Evolutionary conservation across 92 coral and sea anemone genomes (phyloP).

Genomic region (Zoanthus gigantus): DNA sequence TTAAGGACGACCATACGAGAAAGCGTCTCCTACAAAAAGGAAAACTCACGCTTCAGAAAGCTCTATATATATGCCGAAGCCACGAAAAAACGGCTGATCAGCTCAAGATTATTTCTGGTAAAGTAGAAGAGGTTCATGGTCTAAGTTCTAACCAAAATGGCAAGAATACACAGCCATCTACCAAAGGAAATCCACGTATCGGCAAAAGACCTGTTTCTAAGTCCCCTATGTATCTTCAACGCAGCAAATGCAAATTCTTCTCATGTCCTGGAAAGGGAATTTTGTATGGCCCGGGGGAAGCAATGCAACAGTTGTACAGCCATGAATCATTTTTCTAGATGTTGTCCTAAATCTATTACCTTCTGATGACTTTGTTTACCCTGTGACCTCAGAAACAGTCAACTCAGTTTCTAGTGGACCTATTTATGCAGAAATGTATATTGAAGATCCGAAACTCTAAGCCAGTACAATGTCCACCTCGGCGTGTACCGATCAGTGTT

Average conservation of each 20-base stretch:
- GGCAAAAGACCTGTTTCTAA: background rate
- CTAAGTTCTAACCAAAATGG: background rate
- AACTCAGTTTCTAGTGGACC: background rate
- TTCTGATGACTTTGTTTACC: constrained; percentile 3
- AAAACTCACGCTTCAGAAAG: constrained; percentile 22
- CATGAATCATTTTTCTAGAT: background rate
- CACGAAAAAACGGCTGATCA: constrained; percentile 18
- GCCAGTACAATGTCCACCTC: background rate
- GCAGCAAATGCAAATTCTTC: background rate
- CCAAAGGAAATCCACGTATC: background rate
- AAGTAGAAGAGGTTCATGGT: constrained; percentile 31
- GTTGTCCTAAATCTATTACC: background rate
- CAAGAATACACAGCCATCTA: background rate
- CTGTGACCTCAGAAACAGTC: background rate
- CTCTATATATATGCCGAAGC: constrained; percentile 41
- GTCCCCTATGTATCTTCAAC: too few species aligned
- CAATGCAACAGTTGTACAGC: background rate
- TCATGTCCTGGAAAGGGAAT: background rate
- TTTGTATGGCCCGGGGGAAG: background rate
- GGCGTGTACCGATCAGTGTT: background rate
- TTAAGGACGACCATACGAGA: background rate
- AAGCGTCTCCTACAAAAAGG: constrained; percentile 36
- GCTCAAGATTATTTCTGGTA: constrained; percentile 29
- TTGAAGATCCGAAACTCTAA: background rate
- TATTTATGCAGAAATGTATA: background rate